Evolutionary conservation across 23 tunicate species (phyloP), one percentile per base, ranked within the genome.

Genomic region (Diplosoma virens): DNA sequence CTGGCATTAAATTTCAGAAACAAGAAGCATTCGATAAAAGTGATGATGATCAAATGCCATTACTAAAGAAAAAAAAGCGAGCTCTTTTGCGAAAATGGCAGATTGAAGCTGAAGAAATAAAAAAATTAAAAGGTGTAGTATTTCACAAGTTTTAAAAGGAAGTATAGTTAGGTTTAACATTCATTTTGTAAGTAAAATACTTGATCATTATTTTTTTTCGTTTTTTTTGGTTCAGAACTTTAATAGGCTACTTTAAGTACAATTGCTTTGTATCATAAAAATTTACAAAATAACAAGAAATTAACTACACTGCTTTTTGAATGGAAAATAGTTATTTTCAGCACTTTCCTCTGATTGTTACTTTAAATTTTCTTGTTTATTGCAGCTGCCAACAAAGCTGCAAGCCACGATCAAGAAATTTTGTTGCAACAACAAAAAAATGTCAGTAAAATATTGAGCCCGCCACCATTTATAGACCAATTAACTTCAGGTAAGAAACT

Each of bases 1-100:
- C 90, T 0, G 78, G 89, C 90, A 41, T 90, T 73, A 78, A 90
- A 37, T 78, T 76, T 47, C 34, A 75, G 59, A 80, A 80, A 28
- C 73, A 60, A 27, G 82, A 80, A 33, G 18, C 74, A 14, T 78
- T 86, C 2, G 80, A 80, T 47, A 84, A 84, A 63, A 90, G 97
- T 2, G 90, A 84, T 20, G 97, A 90, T 48, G 97, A 90, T 61
- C 78, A 80, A 26, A 90, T 90, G 97, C 97, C 97, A 53, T 86
- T 86, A 0, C 31, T 90, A 36, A 79, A 80, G 74, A 90, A 84
- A 56, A 90, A 84, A 67, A 88, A 84, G 67, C 53, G 90, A 32
- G 97, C 90, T 3, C 84, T 90, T 11, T 32, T 84, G 32, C 73
- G 56, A 32, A 36, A 90, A 54, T 75, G 81, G 64, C 79, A 90